These are phyloP conservation scores for Scarus forsteni DNA, from an alignment of 2,797 vertebrate genomes.

Conservation along the genomic window DNA sequence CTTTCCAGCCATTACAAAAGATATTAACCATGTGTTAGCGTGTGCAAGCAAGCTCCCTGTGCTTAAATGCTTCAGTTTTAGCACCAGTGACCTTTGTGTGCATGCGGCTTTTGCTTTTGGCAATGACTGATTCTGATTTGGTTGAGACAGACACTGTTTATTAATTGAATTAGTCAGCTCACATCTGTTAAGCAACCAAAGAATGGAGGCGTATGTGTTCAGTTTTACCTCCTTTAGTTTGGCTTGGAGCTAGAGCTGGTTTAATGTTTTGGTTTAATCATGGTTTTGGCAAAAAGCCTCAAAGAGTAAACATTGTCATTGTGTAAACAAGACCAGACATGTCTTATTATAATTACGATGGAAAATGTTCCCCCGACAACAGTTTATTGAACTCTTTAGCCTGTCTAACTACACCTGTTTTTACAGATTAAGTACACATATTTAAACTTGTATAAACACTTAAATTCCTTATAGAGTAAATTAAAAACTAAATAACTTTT, in stretches of 20 bases:
- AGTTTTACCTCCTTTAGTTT: constrained; percentile 29
- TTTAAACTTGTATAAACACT: too few relatives aligned
- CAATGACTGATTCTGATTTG: constrained; percentile 38
- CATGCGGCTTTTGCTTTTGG: constrained; percentile 28
- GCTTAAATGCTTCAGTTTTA: constrained; percentile 61
- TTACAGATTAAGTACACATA: neutral
- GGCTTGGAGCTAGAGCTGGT: constrained; percentile 15
- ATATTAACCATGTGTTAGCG: constrained; percentile 75
- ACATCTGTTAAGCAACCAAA: constrained; percentile 33
- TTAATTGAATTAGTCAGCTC: constrained; percentile 30
- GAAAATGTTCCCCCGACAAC: constrained; percentile 32
- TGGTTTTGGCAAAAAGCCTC: constrained; percentile 44
- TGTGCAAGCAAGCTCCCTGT: constrained; percentile 68
- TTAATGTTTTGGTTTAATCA: constrained; percentile 52
- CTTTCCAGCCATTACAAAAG: constrained; percentile 66
- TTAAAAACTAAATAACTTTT: too few relatives aligned
- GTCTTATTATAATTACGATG: constrained; percentile 53
- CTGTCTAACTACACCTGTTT: constrained; percentile 16
- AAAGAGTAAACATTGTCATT: constrained; percentile 45
- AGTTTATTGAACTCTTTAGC: constrained; percentile 4
- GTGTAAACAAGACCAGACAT: constrained; percentile 37
- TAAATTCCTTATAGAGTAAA: too few relatives aligned
- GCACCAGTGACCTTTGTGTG: constrained; percentile 42
- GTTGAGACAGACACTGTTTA: constrained; percentile 23
- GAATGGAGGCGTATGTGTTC: too few relatives aligned